Percentiles rank a stretch among this genome's conserved stretches.
These are phyloP conservation scores for Ectemnius lituratus DNA, from an alignment of 2,888 invertebrate species.

Conservation along the genomic window DNA sequence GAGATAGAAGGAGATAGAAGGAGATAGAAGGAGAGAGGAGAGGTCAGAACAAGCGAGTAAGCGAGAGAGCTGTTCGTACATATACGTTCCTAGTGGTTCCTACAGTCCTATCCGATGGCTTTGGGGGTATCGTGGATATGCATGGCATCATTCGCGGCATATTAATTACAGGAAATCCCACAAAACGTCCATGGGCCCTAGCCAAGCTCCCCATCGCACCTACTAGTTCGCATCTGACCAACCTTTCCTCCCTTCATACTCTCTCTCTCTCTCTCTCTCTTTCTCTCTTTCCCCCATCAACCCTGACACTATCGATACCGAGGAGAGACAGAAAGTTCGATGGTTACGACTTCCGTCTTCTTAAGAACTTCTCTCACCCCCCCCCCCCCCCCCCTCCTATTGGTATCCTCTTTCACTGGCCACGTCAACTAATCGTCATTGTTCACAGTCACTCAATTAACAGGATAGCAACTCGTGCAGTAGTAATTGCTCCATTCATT, in stretches of 20 bases:
- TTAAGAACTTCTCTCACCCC: not conserved
- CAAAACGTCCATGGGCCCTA: slow-evolving; percentile 50
- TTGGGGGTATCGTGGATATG: slow-evolving; percentile 61
- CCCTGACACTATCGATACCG: not conserved
- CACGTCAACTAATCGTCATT: not conserved
- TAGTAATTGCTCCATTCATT: too few relatives aligned
- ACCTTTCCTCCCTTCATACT: not conserved
- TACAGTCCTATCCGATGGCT: slow-evolving; percentile 57
- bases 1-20: too few relatives aligned
- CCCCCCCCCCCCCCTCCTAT: not conserved
- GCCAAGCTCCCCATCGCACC: slow-evolving; percentile 10
- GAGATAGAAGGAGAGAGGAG: too few relatives aligned
- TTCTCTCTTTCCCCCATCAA: not conserved
- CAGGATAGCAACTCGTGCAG: too few relatives aligned
- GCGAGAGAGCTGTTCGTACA: not conserved
- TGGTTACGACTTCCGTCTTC: not conserved
- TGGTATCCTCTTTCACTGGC: not conserved
- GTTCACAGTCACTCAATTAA: too few relatives aligned
- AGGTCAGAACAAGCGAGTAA: not conserved
- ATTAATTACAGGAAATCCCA: slow-evolving; percentile 76
- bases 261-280: too few relatives aligned
- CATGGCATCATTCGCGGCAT: slow-evolving; percentile 67
- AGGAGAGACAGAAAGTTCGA: not conserved
- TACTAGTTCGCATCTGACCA: slow-evolving; percentile 27
- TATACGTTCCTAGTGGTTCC: slow-evolving; percentile 28